phyloP scores from a whole-genome alignment of 2,888 invertebrate species.

The Endotricha flammealis region DNA sequence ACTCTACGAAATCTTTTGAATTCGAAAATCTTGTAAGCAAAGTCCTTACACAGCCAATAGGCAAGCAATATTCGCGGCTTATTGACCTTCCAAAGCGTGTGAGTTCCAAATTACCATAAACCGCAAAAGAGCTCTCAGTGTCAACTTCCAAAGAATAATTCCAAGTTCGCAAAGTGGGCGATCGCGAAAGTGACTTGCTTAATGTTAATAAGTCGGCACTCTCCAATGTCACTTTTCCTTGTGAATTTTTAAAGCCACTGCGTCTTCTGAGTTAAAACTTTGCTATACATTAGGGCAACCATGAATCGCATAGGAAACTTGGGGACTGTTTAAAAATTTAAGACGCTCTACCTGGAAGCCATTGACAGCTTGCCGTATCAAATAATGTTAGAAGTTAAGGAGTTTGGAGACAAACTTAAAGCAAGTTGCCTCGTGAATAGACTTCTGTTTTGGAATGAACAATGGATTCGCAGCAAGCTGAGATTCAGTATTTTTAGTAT shows the following conservation, averaged over 20 bases:
- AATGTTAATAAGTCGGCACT: constrained; percentile 56
- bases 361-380: constrained; percentile 11
- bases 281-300: constrained; percentile 42
- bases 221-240: constrained; percentile 51
- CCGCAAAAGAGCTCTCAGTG: constrained; percentile 28
- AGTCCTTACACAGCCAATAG: no score
- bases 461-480: no score
- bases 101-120: constrained; percentile 21
- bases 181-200: constrained; percentile 37
- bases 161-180: constrained; percentile 28
- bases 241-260: constrained; percentile 63
- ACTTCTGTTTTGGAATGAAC: no score
- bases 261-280: constrained; percentile 48
- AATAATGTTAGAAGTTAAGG: constrained; percentile 7
- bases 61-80: constrained; percentile 11
- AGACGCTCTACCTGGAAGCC: constrained; percentile 9
- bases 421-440: constrained; percentile 3
- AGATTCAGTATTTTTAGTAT: not conserved
- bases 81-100: constrained; percentile 14
- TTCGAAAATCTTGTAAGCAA: no score
- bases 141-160: constrained; percentile 37
- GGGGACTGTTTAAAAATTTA: constrained; percentile 20
- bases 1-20: no score
- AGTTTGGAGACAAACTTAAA: not conserved
- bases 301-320: constrained; percentile 19